These are phyloP conservation scores for Asarcornis scutulata DNA, from an alignment of 2,113 vertebrate species.

Conservation along the genomic window DNA sequence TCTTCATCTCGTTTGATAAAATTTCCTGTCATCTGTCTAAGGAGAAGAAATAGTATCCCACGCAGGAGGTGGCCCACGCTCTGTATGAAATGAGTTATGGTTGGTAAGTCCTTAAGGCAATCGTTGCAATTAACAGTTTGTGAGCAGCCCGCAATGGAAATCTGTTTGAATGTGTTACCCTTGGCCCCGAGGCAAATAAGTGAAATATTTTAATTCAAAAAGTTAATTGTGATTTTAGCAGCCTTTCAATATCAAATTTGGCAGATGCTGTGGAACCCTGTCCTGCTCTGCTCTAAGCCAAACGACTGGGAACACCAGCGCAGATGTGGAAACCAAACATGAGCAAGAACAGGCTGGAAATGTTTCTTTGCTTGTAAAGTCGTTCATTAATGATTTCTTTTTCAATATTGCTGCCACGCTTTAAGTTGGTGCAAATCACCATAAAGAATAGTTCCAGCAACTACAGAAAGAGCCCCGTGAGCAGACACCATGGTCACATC, in stretches of 20 bases:
- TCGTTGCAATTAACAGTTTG: not conserved
- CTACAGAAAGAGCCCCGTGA: accelerated
- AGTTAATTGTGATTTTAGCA: conserved; percentile 34
- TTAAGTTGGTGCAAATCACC: not conserved
- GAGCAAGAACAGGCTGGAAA: not conserved
- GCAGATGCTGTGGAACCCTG: not conserved
- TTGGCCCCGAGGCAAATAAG: not conserved
- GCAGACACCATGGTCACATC: not conserved
- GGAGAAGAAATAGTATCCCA: not conserved
- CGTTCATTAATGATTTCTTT: not conserved
- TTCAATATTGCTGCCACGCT: not conserved
- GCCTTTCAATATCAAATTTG: not conserved
- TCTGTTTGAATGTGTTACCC: not conserved
- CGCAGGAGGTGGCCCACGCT: not conserved
- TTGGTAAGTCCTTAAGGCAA: not conserved
- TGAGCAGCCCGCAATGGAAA: not conserved
- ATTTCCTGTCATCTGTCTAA: not conserved
- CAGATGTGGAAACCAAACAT: not conserved
- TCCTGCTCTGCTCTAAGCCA: not conserved
- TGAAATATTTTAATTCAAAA: conserved; percentile 4
- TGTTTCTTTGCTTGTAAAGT: not conserved
- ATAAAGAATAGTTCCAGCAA: not conserved
- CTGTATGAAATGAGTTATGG: not conserved
- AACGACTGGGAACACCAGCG: not conserved
- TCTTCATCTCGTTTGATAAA: not conserved